A percentile compares a stretch with the other conserved stretches of the same genome.
phyloP scores from a whole-genome alignment of 2,797 vertebrate genomes.

The Brachyrhaphis roseni region DNA sequence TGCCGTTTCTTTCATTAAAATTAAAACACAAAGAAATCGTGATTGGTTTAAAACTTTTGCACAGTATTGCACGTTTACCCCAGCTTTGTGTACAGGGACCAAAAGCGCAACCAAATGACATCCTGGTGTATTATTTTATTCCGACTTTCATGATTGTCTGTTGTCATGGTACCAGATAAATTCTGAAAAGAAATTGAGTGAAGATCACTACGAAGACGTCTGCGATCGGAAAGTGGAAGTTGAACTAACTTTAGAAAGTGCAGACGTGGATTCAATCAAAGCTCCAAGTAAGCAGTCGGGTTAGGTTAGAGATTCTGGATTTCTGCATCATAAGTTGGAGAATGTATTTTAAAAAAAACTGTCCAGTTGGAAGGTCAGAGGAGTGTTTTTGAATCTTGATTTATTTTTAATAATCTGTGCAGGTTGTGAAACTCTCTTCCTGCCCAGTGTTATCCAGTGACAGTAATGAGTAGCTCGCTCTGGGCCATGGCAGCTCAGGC shows the following conservation, averaged over 20 bases:
- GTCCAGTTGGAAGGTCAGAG: conserved; percentile 21
- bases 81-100: background rate
- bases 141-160: conserved; percentile 1
- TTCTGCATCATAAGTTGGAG: conserved; percentile 2
- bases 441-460: conserved; percentile 23
- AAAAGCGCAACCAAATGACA: background rate
- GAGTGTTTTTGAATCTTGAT: conserved; percentile 38
- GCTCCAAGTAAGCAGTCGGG: conserved; percentile 7
- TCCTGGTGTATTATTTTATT: background rate
- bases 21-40: background rate
- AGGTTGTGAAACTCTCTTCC: conserved; percentile 34
- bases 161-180: conserved; percentile 32
- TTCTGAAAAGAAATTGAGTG: conserved; percentile 14
- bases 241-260: conserved; percentile 56
- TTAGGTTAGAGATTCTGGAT: conserved; percentile 8
- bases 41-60: background rate
- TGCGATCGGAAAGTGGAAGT: conserved; percentile 43
- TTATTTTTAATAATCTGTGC: conserved; percentile 44
- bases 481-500: conserved; percentile 41
- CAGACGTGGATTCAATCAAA: conserved; percentile 48
- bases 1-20: background rate
- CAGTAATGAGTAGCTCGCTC: conserved; percentile 49
- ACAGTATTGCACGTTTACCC: background rate
- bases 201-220: conserved; percentile 30
- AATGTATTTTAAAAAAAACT: background rate